Conservation (phyloP, 2,888 invertebrate species). For the Clivina fossor region DNA sequence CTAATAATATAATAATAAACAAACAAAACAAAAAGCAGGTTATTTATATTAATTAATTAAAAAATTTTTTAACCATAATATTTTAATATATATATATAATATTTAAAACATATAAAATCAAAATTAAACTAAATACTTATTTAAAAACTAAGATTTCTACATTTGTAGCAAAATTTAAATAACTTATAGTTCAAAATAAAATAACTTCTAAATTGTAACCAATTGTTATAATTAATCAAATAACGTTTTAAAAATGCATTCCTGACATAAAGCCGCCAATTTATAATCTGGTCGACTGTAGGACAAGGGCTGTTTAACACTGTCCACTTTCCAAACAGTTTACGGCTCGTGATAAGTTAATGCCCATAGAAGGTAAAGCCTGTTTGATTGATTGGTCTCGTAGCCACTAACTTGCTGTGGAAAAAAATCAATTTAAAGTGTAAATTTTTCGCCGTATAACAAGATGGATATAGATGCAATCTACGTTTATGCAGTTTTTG, state of each 20-base stretch:
- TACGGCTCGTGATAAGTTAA: conserved; percentile 26
- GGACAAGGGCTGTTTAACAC: conserved; percentile 20
- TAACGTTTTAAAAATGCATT: background rate
- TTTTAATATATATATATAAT: no score
- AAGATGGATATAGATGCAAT: conserved; percentile 12
- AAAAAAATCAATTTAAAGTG: conserved; percentile 28
- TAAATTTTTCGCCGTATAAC: conserved; percentile 14
- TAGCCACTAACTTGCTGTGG: conserved; percentile 1
- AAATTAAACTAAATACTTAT: no score
- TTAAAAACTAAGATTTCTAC: no score
- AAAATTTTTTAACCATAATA: no score
- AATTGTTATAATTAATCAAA: background rate
- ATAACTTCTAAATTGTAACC: background rate
- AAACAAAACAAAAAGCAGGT: no score
- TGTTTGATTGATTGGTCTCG: conserved; percentile 23
- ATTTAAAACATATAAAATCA: no score
- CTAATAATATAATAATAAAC: no score
- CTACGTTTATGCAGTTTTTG: conserved; percentile 7
- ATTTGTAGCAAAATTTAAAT: background rate
- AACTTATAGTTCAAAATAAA: background rate
- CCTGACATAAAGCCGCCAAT: no score
- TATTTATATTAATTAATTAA: no score
- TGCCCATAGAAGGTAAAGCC: conserved; percentile 22
- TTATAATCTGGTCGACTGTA: conserved; percentile 13
- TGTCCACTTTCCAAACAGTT: conserved; percentile 25